phyloP scores from a whole-genome alignment of 2,888 invertebrate species.

The Amphipyra berbera region DNA sequence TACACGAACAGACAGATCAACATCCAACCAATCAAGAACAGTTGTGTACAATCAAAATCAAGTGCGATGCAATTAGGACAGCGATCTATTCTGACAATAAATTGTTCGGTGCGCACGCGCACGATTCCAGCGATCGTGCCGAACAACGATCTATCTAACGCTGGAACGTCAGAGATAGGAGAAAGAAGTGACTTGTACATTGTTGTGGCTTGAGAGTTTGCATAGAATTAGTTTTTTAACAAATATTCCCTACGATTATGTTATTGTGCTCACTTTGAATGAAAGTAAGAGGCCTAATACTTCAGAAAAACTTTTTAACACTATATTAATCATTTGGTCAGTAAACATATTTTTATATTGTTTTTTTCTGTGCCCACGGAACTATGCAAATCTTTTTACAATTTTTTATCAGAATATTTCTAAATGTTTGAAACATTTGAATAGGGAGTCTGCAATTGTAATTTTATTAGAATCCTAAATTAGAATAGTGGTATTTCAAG shows the following conservation, averaged over 20 bases:
- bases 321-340: no score
- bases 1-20: constrained; percentile 44
- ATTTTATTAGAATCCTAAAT: neutral
- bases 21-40: constrained; percentile 44
- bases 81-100: constrained; percentile 54
- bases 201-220: constrained; percentile 7
- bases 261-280: no score
- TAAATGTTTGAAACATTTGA: no score
- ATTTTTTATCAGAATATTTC: no score
- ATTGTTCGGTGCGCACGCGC: constrained; percentile 49
- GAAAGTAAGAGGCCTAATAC: no score
- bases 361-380: no score
- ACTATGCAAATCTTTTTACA: no score
- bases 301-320: no score
- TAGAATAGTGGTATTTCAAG: neutral
- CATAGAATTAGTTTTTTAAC: constrained; percentile 8
- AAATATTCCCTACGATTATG: neutral
- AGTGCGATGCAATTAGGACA: constrained; percentile 58
- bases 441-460: no score
- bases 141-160: constrained; percentile 41
- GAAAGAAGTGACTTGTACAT: constrained; percentile 35
- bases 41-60: constrained; percentile 49
- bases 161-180: constrained; percentile 2
- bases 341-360: no score
- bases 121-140: constrained; percentile 59